These are phyloP conservation scores for Plagiodera versicolora DNA, from an alignment of 2,888 invertebrate species.

Conservation along the genomic window DNA sequence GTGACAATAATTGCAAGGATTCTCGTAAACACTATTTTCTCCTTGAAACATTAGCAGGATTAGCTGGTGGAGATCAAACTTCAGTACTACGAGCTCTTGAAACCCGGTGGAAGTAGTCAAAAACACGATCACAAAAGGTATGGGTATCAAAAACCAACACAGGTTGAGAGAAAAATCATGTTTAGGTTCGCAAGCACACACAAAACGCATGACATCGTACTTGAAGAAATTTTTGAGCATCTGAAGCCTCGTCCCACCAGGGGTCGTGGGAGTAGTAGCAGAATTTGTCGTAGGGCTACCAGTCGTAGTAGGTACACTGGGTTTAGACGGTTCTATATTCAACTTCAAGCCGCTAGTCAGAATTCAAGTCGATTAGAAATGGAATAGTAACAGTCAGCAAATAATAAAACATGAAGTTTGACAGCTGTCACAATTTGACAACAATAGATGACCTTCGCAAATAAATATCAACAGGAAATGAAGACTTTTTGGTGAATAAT, in stretches of 20 bases:
- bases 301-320: constrained; percentile 38
- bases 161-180: not conserved
- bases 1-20: not conserved
- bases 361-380: constrained; percentile 7
- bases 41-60: too few species aligned
- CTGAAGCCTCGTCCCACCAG: constrained; percentile 71
- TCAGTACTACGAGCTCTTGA: too few species aligned
- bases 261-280: constrained; percentile 53
- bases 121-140: too few species aligned
- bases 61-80: too few species aligned
- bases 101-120: too few species aligned
- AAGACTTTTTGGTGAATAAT: too few species aligned
- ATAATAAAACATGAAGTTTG: not conserved
- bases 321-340: constrained; percentile 41
- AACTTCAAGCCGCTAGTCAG: constrained; percentile 47
- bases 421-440: too few species aligned
- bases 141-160: not conserved
- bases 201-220: constrained; percentile 58
- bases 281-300: constrained; percentile 28
- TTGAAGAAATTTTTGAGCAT: constrained; percentile 97
- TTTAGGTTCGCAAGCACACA: not conserved
- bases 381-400: not conserved
- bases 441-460: too few species aligned
- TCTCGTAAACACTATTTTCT: not conserved
- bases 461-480: too few species aligned